Evolutionary conservation across 2,888 invertebrate species (phyloP), one percentile per base, ranked within the genome.

Genomic region (Hemithea aestivaria): DNA sequence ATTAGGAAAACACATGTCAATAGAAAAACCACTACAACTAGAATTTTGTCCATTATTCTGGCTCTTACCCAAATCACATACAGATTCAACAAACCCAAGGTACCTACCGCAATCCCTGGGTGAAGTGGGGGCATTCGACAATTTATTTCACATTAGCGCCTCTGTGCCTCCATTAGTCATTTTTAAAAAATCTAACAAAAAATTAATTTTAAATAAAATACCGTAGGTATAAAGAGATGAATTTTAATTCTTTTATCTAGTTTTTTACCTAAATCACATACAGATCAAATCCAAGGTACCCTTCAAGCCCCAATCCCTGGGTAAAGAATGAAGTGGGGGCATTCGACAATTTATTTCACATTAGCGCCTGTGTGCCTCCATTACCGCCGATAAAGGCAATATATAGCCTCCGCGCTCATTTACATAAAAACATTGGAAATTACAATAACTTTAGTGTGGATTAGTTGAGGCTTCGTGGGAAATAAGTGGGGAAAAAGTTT

Each of bases 81-180:
- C 35, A 55, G 48, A 16, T 10, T 2, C 6, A 10, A 5, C 10
- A 10, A 8, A 24, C 43, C 40, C 23, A 27, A 24, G 27, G 34
- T 27, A 12, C 10, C 16, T 4, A 16, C 3, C 16, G 16, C 3
- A 5, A 16, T n/a, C 16, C 16, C 16, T 4, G 16, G 5, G 16
- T 16, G 9, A 11, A 24, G 28, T 5, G 7, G 21, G n/a, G 70
- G 62, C 48, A 58, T 60, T 56, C 72, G 73, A 74, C 77, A 78
- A 83, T 83, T 81, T 82, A 82, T 81, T 76, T 79, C 77, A 63
- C 83, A 82, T 83, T 83, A 83, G 71, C 72, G 73, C 71, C 66
- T 72, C 72, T 76, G 74, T 74, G 58, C 57, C 45, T 62, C 71
- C 75, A 72, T 76, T 76, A 76, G 62, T n/a, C n/a, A n/a, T n/a